Evolutionary conservation across 2,888 invertebrate genomes (phyloP).

Genomic region (Iphiclides podalirius): DNA sequence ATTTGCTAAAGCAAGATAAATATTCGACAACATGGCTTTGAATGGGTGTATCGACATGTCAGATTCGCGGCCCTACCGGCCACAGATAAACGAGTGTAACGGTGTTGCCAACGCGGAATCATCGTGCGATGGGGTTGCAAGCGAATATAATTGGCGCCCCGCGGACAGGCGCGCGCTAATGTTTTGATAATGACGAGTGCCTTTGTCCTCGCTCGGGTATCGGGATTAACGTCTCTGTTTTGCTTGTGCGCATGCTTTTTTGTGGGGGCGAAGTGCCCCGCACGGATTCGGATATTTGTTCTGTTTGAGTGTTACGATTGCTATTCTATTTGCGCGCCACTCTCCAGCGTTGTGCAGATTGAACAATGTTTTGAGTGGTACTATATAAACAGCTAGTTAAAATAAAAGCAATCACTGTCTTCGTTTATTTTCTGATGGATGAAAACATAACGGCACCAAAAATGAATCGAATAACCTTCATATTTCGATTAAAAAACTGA

Average conservation of each 20-base stretch:
- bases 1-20: too few species aligned
- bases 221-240: constrained; percentile 63
- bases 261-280: constrained; percentile 39
- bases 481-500: too few species aligned
- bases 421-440: too few species aligned
- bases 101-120: constrained; percentile 63
- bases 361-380: neutral
- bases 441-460: too few species aligned
- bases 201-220: constrained; percentile 46
- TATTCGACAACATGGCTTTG: too few species aligned
- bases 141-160: constrained; percentile 75
- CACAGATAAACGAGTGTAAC: constrained; percentile 53
- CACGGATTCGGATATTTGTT: constrained; percentile 14
- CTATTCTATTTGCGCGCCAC: neutral
- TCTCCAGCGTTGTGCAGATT: neutral
- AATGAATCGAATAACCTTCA: too few species aligned
- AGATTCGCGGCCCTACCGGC: too few species aligned
- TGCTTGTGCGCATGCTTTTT: constrained; percentile 55
- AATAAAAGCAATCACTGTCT: too few species aligned
- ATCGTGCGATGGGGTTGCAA: constrained; percentile 68
- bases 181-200: constrained; percentile 74
- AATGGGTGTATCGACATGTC: too few species aligned
- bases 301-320: neutral
- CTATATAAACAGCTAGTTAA: too few species aligned
- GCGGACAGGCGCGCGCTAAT: constrained; percentile 66